Evolutionary conservation across 2,113 vertebrate genomes (phyloP), one percentile per base, ranked within the genome.

Genomic region (Crotalus viridis): DNA sequence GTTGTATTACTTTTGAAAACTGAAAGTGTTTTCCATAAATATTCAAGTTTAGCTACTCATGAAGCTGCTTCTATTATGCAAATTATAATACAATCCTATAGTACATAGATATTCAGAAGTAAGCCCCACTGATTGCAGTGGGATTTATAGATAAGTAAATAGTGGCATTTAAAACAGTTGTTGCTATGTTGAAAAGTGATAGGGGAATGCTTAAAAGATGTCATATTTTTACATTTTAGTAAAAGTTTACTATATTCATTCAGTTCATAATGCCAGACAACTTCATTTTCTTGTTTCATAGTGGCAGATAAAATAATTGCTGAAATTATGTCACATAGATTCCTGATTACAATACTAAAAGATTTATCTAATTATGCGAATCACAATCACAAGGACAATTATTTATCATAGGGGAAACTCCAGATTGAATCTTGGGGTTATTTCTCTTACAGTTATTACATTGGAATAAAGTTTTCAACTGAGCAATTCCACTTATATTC

Each of bases 51-150:
- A 74, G 92, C 5, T 9, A 5, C 13, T 1, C 56, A 15, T 26
- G 81, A 94, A 91, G 22, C 87, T 91, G 69, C 46, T 90, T 93
- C 64, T 51, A 92, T 74, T 17, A 6, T 92, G 59, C 33, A 24
- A 24, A 46, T 61, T 61, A 57, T 33, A 22, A 55, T 39, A 39
- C 52, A n/a, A 5, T 39, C 24, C 24, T 90, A 43, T 43, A 43
- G 28, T 89, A 61, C 55, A 3, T 61, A 21, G 17, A 21, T 28
- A 26, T 43, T 59, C 88, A 61, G 56, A 61, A 89, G 10, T 24
- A 43, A 46, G 55, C 10, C 1, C 33, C 39, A 89, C n/a, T 81
- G 88, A 61, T 59, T 61, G 6, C 56, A 59, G 3, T 26, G 22
- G 56, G 39, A 89, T 39, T 81, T 81, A 81, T 19, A 81, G 33